A percentile compares a stretch with the other conserved stretches of the same genome.
These are phyloP conservation scores for Silurus aristotelis DNA, from an alignment of 2,797 vertebrate genomes.

Conservation along the genomic window DNA sequence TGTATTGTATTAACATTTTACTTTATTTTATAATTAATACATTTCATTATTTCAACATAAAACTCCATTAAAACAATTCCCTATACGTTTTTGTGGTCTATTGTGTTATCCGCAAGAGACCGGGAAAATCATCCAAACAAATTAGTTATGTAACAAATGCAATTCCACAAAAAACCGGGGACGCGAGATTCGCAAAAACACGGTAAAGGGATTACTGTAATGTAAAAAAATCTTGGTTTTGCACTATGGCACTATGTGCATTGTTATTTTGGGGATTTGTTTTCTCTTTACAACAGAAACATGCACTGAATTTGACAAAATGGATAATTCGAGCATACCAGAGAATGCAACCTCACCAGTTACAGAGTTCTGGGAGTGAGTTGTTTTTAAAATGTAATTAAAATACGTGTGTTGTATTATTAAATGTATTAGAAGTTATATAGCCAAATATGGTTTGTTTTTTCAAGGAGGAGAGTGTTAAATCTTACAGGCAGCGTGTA, in stretches of 20 bases:
- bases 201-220: no score
- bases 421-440: not conserved
- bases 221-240: not conserved
- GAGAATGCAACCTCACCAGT: slow-evolving; percentile 78
- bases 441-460: slow-evolving; percentile 8
- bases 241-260: not conserved
- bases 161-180: no score
- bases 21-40: no score
- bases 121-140: no score
- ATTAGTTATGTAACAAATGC: no score
- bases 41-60: no score
- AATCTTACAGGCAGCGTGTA: slow-evolving; percentile 83
- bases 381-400: slow-evolving; percentile 45
- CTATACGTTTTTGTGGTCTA: no score
- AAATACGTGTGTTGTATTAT: not conserved
- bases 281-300: slow-evolving; percentile 62
- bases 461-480: slow-evolving; percentile 85
- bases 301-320: slow-evolving; percentile 83
- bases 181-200: no score
- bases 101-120: no score
- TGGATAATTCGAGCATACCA: slow-evolving; percentile 55
- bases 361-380: slow-evolving; percentile 85
- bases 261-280: not conserved
- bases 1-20: no score
- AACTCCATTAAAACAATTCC: no score